Evolutionary conservation across 1,140 invertebrate species (phyloP).

Genomic region (Sycobia sp.): DNA sequence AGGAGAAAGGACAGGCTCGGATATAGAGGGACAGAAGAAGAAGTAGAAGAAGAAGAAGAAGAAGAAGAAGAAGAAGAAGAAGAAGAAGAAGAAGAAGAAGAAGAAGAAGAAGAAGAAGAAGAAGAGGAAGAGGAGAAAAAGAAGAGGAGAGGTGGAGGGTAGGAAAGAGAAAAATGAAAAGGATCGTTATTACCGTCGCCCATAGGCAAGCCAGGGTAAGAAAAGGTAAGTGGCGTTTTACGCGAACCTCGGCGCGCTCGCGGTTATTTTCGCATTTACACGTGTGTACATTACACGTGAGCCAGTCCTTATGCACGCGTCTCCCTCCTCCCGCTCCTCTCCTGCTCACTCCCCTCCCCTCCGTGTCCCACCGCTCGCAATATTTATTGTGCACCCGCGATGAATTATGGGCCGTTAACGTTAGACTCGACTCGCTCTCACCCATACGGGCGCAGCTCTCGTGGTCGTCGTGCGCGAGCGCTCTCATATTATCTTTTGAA

Average conservation of each 20-base stretch:
- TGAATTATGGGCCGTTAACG: slow-evolving; percentile 51
- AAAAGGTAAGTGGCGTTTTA: slow-evolving; percentile 18
- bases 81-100: no score
- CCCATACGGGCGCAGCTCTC: background rate
- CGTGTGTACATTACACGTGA: slow-evolving; percentile 19
- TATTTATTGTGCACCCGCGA: slow-evolving; percentile 49
- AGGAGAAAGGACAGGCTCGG: no score
- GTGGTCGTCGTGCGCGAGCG: background rate
- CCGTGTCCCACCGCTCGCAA: no score
- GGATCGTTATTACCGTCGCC: slow-evolving; percentile 11
- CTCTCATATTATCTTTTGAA: background rate
- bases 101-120: background rate
- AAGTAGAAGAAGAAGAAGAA: background rate
- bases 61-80: background rate
- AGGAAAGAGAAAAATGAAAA: no score
- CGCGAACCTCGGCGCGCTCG: slow-evolving; percentile 30
- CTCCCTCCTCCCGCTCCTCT: background rate
- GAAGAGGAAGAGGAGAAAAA: background rate
- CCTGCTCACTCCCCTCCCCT: background rate
- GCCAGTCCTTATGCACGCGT: slow-evolving; percentile 4
- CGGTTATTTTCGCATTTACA: slow-evolving; percentile 15
- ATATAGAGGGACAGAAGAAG: background rate
- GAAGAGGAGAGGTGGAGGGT: slow-evolving; percentile 8
- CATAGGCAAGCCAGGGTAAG: slow-evolving; percentile 4
- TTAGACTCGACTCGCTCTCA: slow-evolving; percentile 12